phyloP scores from a whole-genome alignment of 2,888 invertebrate species.

The Homarus gammarus region DNA sequence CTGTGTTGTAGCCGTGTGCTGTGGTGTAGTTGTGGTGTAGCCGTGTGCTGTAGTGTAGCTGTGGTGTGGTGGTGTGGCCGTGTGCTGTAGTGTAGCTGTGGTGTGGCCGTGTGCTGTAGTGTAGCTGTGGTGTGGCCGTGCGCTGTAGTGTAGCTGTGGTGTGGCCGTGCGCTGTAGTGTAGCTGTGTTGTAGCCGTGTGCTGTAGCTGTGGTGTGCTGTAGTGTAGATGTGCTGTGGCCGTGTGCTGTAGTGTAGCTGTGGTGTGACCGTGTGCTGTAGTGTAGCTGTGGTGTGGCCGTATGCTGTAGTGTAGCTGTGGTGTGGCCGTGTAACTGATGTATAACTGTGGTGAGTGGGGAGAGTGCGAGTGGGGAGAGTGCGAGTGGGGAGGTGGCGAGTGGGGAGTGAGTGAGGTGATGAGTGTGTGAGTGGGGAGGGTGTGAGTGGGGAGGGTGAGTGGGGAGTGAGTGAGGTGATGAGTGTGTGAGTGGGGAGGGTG shows the following conservation, averaged over 20 bases:
- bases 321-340: background rate
- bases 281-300: background rate
- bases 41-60: background rate
- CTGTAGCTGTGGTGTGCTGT: too few relatives aligned
- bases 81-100: background rate
- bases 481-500: too few relatives aligned
- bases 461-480: too few relatives aligned
- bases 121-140: too few relatives aligned
- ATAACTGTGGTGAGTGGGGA: background rate
- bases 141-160: too few relatives aligned
- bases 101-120: too few relatives aligned
- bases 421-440: too few relatives aligned
- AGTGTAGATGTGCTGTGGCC: background rate
- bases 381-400: background rate
- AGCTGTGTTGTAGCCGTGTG: background rate
- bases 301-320: background rate
- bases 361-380: background rate
- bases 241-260: background rate
- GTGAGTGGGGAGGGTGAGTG: too few relatives aligned
- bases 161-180: too few relatives aligned
- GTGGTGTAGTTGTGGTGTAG: background rate
- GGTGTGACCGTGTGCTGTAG: background rate
- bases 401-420: background rate
- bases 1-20: constrained; percentile 1
- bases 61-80: constrained; percentile 1